Evolutionary conservation across 1,140 invertebrate genomes (phyloP).

Genomic region (Ceratosolen solmsi): DNA sequence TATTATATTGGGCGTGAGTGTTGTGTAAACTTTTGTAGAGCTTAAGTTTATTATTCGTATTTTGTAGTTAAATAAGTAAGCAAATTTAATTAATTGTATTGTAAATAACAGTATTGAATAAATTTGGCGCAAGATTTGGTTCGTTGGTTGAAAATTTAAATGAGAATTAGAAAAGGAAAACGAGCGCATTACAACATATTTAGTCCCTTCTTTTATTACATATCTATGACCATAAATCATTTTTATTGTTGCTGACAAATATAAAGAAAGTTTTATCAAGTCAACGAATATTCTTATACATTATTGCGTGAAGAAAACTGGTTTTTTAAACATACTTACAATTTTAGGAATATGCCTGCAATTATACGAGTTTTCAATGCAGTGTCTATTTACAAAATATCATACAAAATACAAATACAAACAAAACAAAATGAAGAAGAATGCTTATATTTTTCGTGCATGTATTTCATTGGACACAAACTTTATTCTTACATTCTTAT

Average conservation of each 20-base stretch:
- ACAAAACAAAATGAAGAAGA: not conserved
- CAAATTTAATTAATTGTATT: not conserved
- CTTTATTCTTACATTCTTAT: not conserved
- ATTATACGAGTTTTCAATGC: not conserved
- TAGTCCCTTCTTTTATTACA: not conserved
- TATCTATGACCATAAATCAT: not conserved
- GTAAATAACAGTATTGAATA: constrained; percentile 23
- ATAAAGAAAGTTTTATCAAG: constrained; percentile 11
- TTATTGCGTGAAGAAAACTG: not conserved
- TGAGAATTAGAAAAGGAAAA: not conserved
- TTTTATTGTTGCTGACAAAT: not conserved
- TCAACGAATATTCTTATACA: constrained; percentile 7
- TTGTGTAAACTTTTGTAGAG: not conserved
- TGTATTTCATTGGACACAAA: not conserved
- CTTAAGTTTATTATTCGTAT: not conserved
- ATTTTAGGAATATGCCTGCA: not conserved
- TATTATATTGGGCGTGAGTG: not conserved
- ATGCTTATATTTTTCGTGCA: constrained; percentile 2
- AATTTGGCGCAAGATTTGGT: constrained; percentile 3
- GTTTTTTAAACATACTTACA: not conserved
- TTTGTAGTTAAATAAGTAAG: not conserved
- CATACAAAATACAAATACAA: not conserved
- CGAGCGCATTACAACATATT: not conserved
- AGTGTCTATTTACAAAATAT: not conserved
- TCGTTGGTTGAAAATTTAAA: not conserved